Conservation (phyloP, 2,888 invertebrate genomes). For the Rosalia funebris region DNA sequence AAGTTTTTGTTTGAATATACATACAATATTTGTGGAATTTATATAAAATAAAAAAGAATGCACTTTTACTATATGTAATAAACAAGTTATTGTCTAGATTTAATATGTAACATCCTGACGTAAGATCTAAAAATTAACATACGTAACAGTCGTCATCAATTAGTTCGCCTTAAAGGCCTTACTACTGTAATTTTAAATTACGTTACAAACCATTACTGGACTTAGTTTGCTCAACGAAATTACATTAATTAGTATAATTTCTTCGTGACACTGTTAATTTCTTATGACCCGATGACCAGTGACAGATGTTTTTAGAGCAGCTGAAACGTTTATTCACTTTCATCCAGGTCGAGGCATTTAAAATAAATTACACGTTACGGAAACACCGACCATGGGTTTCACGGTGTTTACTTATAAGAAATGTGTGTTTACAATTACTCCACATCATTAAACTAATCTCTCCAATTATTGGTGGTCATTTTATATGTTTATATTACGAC, state of each 20-base stretch:
- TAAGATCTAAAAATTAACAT: not conserved
- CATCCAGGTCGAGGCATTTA: constrained; percentile 17
- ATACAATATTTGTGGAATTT: no score
- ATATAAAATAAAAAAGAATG: no score
- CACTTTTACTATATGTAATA: no score
- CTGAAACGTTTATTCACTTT: constrained; percentile 24
- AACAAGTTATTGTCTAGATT: no score
- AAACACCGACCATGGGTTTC: constrained; percentile 9
- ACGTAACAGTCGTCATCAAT: constrained; percentile 7
- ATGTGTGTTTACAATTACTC: constrained; percentile 16
- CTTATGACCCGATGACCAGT: constrained; percentile 36
- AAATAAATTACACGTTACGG: constrained; percentile 17
- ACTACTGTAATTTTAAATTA: constrained; percentile 11
- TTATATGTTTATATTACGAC: no score
- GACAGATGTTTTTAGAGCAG: constrained; percentile 40
- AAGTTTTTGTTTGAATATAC: no score
- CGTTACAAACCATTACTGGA: constrained; percentile 11
- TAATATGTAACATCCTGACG: not conserved
- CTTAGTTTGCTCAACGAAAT: constrained; percentile 25
- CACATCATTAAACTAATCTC: constrained; percentile 14
- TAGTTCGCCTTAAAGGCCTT: constrained; percentile 1
- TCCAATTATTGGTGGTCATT: no score
- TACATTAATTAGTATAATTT: constrained; percentile 37
- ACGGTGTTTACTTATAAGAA: constrained; percentile 6
- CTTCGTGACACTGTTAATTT: constrained; percentile 38